These are phyloP conservation scores for Linnaemya tessellans DNA, from an alignment of 2,888 invertebrate species.

Conservation along the genomic window DNA sequence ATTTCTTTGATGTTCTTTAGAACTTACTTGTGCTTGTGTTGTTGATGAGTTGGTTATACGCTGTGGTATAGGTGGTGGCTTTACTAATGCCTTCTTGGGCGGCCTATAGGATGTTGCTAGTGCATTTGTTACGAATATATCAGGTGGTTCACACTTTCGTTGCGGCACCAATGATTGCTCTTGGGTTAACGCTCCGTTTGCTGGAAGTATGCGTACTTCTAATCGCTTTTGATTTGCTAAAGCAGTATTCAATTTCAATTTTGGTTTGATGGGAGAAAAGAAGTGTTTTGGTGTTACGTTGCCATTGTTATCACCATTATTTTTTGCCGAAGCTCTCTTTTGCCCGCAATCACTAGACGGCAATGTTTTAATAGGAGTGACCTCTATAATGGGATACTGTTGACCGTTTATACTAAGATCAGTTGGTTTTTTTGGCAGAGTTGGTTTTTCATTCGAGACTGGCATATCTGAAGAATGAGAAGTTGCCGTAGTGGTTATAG, in stretches of 20 bases:
- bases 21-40: conserved; percentile 71
- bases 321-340: conserved; percentile 26
- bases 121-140: conserved; percentile 81
- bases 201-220: conserved; percentile 72
- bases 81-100: conserved; percentile 68
- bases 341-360: conserved; percentile 70
- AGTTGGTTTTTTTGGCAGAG: conserved; percentile 52
- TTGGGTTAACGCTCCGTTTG: conserved; percentile 48
- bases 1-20: conserved; percentile 69
- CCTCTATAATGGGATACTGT: conserved; percentile 74
- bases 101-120: conserved; percentile 80
- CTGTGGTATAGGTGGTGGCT: conserved; percentile 73
- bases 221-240: conserved; percentile 76
- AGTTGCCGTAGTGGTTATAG: conserved; percentile 74
- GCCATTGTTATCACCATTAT: conserved; percentile 31
- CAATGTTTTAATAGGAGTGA: conserved; percentile 79
- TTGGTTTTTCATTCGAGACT: conserved; percentile 39
- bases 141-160: conserved; percentile 79
- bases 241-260: conserved; percentile 80
- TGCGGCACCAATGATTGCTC: conserved; percentile 34
- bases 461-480: background rate
- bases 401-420: conserved; percentile 49
- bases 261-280: conserved; percentile 83
- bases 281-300: conserved; percentile 82
- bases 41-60: conserved; percentile 70